Conservation (phyloP, 64 coral and sea anemone genomes). For the Exaiptasia diaphana region DNA sequence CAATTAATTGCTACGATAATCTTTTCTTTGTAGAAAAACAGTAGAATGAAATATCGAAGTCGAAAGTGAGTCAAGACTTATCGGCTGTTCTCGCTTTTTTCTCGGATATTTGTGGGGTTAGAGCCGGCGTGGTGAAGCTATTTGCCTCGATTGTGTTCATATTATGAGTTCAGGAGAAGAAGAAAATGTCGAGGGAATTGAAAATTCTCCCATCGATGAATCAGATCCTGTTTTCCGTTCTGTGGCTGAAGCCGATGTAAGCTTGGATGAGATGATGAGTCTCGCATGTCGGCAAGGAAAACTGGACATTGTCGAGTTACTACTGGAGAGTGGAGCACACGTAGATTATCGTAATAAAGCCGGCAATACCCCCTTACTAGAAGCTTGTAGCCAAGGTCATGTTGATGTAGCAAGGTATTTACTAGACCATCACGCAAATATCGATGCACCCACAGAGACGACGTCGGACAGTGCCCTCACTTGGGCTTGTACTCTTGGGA, state of each 20-base stretch:
- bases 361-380: slow-evolving; percentile 94
- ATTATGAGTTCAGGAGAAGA: slow-evolving; percentile 95
- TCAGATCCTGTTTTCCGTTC: slow-evolving; percentile 87
- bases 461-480: slow-evolving; percentile 99
- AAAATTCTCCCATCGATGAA: slow-evolving; percentile 73
- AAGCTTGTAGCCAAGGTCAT: slow-evolving; percentile 99
- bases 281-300: slow-evolving; percentile 97
- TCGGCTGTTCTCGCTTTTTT: not conserved
- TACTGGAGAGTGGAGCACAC: slow-evolving; percentile 95
- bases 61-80: slow-evolving; percentile 74
- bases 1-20: too few species aligned
- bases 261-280: slow-evolving; percentile 99
- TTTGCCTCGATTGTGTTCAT: slow-evolving; percentile 35
- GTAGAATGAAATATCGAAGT: slow-evolving; percentile 76
- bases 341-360: slow-evolving; percentile 99
- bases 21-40: slow-evolving; percentile 1
- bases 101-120: slow-evolving; percentile 32
- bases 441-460: slow-evolving; percentile 94
- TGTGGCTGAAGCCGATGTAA: slow-evolving; percentile 94
- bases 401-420: slow-evolving; percentile 96
- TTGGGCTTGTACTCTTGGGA: slow-evolving; percentile 97
- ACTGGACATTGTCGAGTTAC: slow-evolving; percentile 97
- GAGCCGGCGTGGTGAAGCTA: not conserved
- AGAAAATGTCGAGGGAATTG: slow-evolving; percentile 83
- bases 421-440: slow-evolving; percentile 90